Evolutionary conservation across 2,888 invertebrate genomes (phyloP).

Genomic region (Odontomyia ornata): DNA sequence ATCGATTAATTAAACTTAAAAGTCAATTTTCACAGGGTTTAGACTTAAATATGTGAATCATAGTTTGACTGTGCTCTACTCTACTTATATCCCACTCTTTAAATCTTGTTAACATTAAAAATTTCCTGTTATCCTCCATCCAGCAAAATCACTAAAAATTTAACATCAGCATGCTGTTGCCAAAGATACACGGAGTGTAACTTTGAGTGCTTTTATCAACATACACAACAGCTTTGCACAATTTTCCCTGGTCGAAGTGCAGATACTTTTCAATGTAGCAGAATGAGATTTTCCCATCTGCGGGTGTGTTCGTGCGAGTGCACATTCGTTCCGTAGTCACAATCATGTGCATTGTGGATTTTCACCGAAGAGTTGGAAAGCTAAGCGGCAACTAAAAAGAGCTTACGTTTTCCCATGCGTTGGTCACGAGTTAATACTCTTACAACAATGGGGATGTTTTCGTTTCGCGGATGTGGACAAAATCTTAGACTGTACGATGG

Average conservation of each 20-base stretch:
- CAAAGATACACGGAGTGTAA: not conserved
- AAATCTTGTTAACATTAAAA: no score
- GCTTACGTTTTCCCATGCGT: slow-evolving; percentile 18
- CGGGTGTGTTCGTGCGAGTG: slow-evolving; percentile 20
- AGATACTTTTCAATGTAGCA: not conserved
- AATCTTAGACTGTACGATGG: slow-evolving; percentile 13
- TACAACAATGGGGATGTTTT: slow-evolving; percentile 17
- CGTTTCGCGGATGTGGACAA: slow-evolving; percentile 25
- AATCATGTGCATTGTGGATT: slow-evolving; percentile 25
- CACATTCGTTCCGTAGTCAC: not conserved
- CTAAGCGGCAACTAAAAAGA: slow-evolving; percentile 29
- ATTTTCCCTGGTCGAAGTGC: not conserved
- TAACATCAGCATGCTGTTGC: no score
- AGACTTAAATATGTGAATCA: no score
- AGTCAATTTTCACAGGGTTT: no score
- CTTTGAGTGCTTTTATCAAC: slow-evolving; percentile 29
- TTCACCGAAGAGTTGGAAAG: slow-evolving; percentile 18
- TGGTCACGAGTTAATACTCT: not conserved
- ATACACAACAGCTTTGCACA: slow-evolving; percentile 7
- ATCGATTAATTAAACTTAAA: no score
- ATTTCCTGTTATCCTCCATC: no score
- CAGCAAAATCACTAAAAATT: no score
- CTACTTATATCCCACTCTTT: no score
- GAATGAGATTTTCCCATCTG: slow-evolving; percentile 10
- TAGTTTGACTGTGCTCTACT: no score